Conservation (phyloP, 2,797 vertebrate genomes). For the Cuculus canorus region DNA sequence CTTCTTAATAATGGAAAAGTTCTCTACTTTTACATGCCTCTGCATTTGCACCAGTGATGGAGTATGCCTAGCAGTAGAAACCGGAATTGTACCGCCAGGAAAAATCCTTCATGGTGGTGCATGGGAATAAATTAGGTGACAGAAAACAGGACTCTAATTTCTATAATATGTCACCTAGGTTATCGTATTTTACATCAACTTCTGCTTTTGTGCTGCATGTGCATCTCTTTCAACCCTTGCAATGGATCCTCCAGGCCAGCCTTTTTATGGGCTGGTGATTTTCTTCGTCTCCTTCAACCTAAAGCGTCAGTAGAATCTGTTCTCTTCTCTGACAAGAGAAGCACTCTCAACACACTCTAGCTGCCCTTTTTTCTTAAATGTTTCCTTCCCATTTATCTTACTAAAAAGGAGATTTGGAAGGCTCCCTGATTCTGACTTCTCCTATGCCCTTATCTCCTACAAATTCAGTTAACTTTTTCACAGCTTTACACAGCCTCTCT, state of each 20-base stretch:
- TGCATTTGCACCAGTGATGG: constrained; percentile 31
- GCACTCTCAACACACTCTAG: neutral
- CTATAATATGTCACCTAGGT: constrained; percentile 22
- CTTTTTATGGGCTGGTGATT: constrained; percentile 17
- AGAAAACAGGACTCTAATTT: constrained; percentile 55
- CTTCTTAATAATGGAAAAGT: constrained; percentile 1
- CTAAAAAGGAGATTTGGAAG: neutral
- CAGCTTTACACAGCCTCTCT: neutral
- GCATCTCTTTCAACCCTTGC: constrained; percentile 17
- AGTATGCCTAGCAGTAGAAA: constrained; percentile 20
- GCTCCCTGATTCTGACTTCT: neutral
- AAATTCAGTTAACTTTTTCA: neutral
- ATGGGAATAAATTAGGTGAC: constrained; percentile 53
- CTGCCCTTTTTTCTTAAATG: neutral
- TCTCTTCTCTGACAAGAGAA: neutral
- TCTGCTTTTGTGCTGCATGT: neutral
- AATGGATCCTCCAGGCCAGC: neutral
- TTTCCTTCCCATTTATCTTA: neutral
- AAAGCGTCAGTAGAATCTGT: neutral
- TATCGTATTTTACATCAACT: constrained; percentile 43
- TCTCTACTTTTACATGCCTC: neutral
- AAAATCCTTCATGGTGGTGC: constrained; percentile 50
- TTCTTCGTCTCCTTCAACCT: constrained; percentile 11
- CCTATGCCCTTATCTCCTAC: neutral
- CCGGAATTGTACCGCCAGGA: constrained; percentile 11